Base-by-base conservation (phyloP, 2,113 vertebrate genomes). In the Turnix velox region DNA sequence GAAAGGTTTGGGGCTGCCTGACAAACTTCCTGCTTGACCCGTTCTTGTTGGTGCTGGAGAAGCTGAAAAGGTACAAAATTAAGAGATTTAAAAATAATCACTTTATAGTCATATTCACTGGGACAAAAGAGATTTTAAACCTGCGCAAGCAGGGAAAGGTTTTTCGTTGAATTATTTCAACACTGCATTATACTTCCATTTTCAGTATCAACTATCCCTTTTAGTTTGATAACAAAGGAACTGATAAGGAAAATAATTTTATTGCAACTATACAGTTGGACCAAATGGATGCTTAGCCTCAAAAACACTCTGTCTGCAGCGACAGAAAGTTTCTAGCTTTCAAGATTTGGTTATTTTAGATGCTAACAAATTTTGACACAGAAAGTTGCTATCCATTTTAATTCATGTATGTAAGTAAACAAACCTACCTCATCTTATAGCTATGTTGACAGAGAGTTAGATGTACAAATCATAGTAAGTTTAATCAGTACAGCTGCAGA, bases 1-100 rank as follows among this genome's bases (percentile, higher is more conserved):
- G 93, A 99, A 98, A 28, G 99, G 96, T 95, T 99, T 99, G 7
- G 99, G 99, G 92, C 99, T 99, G 96, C 98, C 98, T 2, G 98
- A 98, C 66, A 98, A 92, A 83, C 98, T 99, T 84, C 98, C 98
- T 51, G 97, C 95, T 96, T 98, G 98, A 81, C 98, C 99, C 4
- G 98, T 98, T 97, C 99, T 99, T 49, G 97, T 97, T 59, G 99
- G 98, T 49, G 97, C 98, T 83, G 99, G 99, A 67, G 99, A 99
- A 48, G 99, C 99, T 99, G 96, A 52, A 97, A 97, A 83, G 93
- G 87, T 23, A 94, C 4, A 83, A 28, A 90, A 94, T 59, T 30
- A 84, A 95, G 8, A 86, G n/a, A 46, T 90, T 93, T 90, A 22
- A 92, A 82, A 95, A 48, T 39, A 67, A 62, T 62, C 37, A 76